A percentile compares a stretch with the other conserved stretches of the same genome.
Conservation (phyloP, 1,140 invertebrate genomes). For the Rhysida immarginata region DNA sequence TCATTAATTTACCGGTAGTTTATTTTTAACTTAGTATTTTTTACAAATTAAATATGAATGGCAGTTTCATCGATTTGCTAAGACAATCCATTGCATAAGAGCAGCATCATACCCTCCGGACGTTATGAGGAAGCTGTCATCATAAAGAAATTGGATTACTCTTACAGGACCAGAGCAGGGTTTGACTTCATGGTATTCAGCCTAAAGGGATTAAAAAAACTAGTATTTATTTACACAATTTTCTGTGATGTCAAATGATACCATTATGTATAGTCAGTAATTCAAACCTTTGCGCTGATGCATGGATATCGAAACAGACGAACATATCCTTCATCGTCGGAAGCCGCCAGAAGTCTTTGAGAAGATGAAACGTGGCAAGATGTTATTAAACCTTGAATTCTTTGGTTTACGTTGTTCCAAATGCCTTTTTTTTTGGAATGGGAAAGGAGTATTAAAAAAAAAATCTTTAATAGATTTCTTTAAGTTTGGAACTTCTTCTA, state of each 20-base stretch:
- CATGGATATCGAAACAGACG: conserved; percentile 54
- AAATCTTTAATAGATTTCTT: too few relatives aligned
- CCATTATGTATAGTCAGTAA: neutral
- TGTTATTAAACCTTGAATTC: conserved; percentile 58
- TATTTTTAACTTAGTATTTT: too few relatives aligned
- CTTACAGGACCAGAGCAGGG: conserved; percentile 77
- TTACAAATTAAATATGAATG: too few relatives aligned
- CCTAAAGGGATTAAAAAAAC: conserved; percentile 30
- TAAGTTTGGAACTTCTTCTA: too few relatives aligned
- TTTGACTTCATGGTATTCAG: conserved; percentile 71
- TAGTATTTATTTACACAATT: neutral
- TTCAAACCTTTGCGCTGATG: conserved; percentile 25
- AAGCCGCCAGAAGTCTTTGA: conserved; percentile 65
- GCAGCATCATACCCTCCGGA: conserved; percentile 82
- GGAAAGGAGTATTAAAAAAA: too few relatives aligned
- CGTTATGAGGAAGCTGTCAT: conserved; percentile 70
- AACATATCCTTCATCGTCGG: conserved; percentile 80
- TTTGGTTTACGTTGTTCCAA: conserved; percentile 77
- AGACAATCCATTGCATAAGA: conserved; percentile 77
- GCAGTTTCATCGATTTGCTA: conserved; percentile 1
- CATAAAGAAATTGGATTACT: conserved; percentile 61
- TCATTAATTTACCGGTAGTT: too few relatives aligned
- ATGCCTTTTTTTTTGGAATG: too few relatives aligned
- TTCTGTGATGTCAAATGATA: too few relatives aligned
- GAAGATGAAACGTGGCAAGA: conserved; percentile 62